Evolutionary conservation across 2,888 invertebrate genomes (phyloP).

Genomic region (Aproaerema taeniolella): DNA sequence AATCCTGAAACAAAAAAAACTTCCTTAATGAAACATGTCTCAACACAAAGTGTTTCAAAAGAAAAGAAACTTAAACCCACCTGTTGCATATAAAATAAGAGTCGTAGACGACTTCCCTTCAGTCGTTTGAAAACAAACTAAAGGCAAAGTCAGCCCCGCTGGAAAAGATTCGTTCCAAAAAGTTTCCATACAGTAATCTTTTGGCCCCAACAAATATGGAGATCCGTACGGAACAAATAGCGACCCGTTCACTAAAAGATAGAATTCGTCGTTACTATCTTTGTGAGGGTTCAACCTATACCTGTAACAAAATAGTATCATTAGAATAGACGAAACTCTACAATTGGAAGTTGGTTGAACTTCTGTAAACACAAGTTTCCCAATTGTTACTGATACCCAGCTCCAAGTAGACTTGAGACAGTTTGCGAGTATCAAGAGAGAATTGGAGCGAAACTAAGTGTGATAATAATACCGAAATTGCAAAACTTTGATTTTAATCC

Average conservation of each 20-base stretch:
- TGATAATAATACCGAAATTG: too few relatives aligned
- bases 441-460: too few relatives aligned
- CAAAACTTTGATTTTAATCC: too few relatives aligned
- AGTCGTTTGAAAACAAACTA: constrained; percentile 68
- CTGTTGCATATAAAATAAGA: constrained; percentile 59
- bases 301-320: constrained; percentile 42
- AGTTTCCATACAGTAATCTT: constrained; percentile 79
- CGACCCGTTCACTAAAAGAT: constrained; percentile 77
- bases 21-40: neutral
- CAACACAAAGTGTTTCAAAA: neutral
- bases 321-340: too few relatives aligned
- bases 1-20: constrained; percentile 49
- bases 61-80: constrained; percentile 27
- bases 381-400: neutral
- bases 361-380: neutral
- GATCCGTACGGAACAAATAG: constrained; percentile 69
- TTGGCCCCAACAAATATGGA: constrained; percentile 63
- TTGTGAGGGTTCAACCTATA: constrained; percentile 73
- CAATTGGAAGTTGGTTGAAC: neutral
- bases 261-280: constrained; percentile 70
- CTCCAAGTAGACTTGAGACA: neutral
- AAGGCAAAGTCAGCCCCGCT: constrained; percentile 66
- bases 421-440: too few relatives aligned
- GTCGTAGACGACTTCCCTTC: constrained; percentile 54
- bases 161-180: constrained; percentile 64